Evolutionary conservation across 2,113 vertebrate species (phyloP).

Genomic region (Hydropotes inermis): DNA sequence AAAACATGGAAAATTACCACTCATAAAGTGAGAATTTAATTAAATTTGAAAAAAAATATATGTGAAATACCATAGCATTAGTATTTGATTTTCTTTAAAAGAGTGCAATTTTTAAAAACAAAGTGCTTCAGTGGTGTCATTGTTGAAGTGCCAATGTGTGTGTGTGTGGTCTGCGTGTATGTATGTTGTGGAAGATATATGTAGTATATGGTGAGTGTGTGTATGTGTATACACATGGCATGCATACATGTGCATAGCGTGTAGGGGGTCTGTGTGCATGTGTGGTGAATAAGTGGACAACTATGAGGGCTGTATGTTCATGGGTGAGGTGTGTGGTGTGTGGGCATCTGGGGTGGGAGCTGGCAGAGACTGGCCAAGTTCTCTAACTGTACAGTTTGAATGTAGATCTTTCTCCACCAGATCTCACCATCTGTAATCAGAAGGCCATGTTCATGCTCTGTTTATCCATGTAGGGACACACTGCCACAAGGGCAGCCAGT

Average conservation of each 20-base stretch:
- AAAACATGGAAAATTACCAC: background rate
- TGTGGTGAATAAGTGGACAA: background rate
- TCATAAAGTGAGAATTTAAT: background rate
- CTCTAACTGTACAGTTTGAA: background rate
- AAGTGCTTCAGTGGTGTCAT: background rate
- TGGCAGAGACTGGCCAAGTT: background rate
- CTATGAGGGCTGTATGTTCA: background rate
- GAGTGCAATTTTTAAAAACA: background rate
- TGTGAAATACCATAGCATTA: background rate
- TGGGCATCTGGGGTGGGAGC: background rate
- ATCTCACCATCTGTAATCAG: background rate
- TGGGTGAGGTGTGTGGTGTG: background rate
- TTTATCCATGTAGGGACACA: background rate
- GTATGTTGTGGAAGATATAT: background rate
- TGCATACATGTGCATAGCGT: background rate
- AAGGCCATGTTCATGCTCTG: background rate
- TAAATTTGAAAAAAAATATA: background rate
- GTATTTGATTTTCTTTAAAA: background rate
- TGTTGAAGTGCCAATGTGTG: background rate
- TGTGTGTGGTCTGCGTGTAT: background rate
- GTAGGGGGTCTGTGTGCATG: background rate
- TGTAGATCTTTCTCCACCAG: background rate
- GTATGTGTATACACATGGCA: background rate
- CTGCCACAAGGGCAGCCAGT: background rate
- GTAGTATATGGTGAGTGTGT: background rate